Evolutionary conservation across 2,888 invertebrate genomes (phyloP).

Genomic region (Morpho helenor): DNA sequence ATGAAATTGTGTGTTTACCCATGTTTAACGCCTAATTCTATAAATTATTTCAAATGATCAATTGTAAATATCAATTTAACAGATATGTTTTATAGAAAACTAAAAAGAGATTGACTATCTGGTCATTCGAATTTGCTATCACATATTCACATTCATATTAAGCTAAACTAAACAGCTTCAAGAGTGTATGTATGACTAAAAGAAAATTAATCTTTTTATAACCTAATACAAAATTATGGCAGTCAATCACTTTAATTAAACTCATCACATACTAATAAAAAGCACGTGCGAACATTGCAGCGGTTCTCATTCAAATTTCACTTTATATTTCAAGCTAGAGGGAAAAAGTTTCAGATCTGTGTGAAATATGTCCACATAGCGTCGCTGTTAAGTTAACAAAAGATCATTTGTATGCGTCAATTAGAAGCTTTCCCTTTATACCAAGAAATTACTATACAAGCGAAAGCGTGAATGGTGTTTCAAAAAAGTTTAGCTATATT

Average conservation of each 20-base stretch:
- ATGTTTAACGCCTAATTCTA: too few species aligned
- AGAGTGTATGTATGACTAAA: too few species aligned
- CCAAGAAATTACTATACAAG: conserved; percentile 15
- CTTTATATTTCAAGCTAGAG: conserved; percentile 26
- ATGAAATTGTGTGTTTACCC: too few species aligned
- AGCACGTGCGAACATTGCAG: conserved; percentile 29
- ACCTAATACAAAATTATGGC: conserved; percentile 1
- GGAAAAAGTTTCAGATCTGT: conserved; percentile 33
- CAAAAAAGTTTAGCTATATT: conserved; percentile 1
- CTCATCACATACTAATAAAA: conserved; percentile 19
- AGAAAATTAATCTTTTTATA: neutral
- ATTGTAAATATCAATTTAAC: too few species aligned
- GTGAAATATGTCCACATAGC: conserved; percentile 35
- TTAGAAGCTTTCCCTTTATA: conserved; percentile 51
- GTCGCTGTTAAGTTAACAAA: conserved; percentile 44
- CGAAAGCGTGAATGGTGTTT: conserved; percentile 12
- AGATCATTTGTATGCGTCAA: conserved; percentile 58
- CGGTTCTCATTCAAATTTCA: conserved; percentile 33
- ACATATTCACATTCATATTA: too few species aligned
- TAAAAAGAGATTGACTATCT: too few species aligned
- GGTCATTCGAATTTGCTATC: too few species aligned
- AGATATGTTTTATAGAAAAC: too few species aligned
- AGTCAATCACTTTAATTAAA: conserved; percentile 15
- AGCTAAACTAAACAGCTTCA: too few species aligned
- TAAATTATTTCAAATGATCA: too few species aligned